Conservation (phyloP, 2,113 vertebrate genomes). For the Athene noctua region DNA sequence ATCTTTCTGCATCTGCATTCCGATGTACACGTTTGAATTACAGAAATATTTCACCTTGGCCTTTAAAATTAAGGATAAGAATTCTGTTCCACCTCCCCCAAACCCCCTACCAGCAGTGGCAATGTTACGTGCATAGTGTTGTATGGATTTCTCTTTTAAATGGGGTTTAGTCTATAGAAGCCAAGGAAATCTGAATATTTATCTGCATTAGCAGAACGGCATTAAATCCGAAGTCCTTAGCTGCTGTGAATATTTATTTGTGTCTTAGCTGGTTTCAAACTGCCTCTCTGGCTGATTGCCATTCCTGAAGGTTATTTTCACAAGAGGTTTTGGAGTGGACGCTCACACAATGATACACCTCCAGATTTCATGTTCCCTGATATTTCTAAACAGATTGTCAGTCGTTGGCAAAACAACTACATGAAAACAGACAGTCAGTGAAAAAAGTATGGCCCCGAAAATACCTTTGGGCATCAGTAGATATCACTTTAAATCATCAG, state of each 20-base stretch:
- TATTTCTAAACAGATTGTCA: constrained; percentile 31
- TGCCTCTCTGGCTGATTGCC: not conserved
- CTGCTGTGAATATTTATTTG: constrained; percentile 8
- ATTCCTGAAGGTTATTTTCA: constrained; percentile 30
- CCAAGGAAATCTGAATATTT: constrained; percentile 16
- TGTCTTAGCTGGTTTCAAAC: constrained; percentile 11
- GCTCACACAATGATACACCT: not conserved
- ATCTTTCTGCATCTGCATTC: not conserved
- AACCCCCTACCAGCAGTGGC: not conserved
- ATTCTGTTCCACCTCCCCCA: not conserved
- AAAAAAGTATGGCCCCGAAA: constrained; percentile 17
- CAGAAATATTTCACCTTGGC: not conserved
- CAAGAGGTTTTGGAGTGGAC: constrained; percentile 21
- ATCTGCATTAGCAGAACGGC: not conserved
- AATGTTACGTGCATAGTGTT: not conserved
- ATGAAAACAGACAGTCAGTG: not conserved
- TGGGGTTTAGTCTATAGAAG: not conserved
- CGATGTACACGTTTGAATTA: not conserved
- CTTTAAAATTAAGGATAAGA: not conserved
- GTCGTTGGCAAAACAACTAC: constrained; percentile 11
- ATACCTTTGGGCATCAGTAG: constrained; percentile 22
- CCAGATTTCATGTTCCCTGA: not conserved
- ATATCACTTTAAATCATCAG: constrained; percentile 51
- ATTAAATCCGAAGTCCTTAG: constrained; percentile 24
- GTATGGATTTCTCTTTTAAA: constrained; percentile 16